Evolutionary conservation across 2,888 invertebrate genomes (phyloP).

Genomic region (Tinea semifulvella): DNA sequence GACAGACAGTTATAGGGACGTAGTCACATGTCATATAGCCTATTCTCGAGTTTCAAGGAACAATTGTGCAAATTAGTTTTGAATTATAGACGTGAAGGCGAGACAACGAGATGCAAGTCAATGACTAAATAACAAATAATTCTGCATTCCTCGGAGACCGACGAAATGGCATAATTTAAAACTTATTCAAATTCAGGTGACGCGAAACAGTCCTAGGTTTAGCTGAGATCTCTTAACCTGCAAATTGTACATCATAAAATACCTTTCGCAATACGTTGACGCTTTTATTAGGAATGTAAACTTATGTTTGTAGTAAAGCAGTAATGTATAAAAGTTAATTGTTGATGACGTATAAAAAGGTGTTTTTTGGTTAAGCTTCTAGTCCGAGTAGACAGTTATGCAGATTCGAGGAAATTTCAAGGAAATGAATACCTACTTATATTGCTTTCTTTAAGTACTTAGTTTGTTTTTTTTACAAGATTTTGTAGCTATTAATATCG

Average conservation of each 20-base stretch:
- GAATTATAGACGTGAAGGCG: no score
- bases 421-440: conserved; percentile 1
- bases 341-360: neutral
- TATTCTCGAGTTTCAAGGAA: no score
- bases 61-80: no score
- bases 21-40: no score
- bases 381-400: conserved; percentile 7
- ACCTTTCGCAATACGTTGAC: no score
- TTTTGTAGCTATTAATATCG: no score
- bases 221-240: neutral
- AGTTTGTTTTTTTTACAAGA: neutral
- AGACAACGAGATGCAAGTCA: no score
- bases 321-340: neutral
- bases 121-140: no score
- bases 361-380: neutral
- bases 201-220: neutral
- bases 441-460: neutral
- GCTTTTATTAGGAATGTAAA: no score
- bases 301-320: neutral
- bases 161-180: neutral
- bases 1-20: no score
- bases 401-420: conserved; percentile 10
- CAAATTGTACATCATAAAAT: neutral
- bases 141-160: no score
- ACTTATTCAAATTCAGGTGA: neutral